These are phyloP conservation scores for Schizothorax lantsangensis DNA, from an alignment of 2,797 vertebrate species.

Conservation along the genomic window DNA sequence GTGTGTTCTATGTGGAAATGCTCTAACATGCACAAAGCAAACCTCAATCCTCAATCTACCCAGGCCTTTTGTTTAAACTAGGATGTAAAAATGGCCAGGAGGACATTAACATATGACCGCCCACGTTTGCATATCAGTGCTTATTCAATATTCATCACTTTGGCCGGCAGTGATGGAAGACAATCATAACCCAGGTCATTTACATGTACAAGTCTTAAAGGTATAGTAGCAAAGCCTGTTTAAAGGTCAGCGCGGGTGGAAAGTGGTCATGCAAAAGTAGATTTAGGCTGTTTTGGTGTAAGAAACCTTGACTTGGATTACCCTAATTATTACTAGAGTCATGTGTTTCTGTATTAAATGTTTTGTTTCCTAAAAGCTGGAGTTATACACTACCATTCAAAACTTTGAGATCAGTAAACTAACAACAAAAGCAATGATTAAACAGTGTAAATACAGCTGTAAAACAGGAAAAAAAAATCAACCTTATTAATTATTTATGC, in stretches of 20 bases:
- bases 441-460: too few relatives aligned
- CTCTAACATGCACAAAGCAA: neutral
- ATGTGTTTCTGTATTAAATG: neutral
- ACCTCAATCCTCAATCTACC: neutral
- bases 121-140: slow-evolving; percentile 10
- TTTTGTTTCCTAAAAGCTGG: neutral
- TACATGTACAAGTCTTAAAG: slow-evolving; percentile 30
- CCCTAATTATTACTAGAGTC: neutral
- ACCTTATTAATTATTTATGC: too few relatives aligned
- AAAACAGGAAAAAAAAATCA: too few relatives aligned
- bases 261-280: slow-evolving; percentile 1
- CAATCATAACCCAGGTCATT: slow-evolving; percentile 35
- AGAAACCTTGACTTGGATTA: neutral
- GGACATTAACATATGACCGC: slow-evolving; percentile 28
- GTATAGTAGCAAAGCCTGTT: neutral
- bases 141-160: slow-evolving; percentile 26
- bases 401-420: neutral
- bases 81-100: slow-evolving; percentile 13
- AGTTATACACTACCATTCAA: neutral
- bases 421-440: too few relatives aligned
- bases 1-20: neutral
- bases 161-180: slow-evolving; percentile 18
- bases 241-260: neutral
- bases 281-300: neutral
- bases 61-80: slow-evolving; percentile 1